Conservation (phyloP, 2,113 vertebrate genomes). For the Muntiacus reevesi region DNA sequence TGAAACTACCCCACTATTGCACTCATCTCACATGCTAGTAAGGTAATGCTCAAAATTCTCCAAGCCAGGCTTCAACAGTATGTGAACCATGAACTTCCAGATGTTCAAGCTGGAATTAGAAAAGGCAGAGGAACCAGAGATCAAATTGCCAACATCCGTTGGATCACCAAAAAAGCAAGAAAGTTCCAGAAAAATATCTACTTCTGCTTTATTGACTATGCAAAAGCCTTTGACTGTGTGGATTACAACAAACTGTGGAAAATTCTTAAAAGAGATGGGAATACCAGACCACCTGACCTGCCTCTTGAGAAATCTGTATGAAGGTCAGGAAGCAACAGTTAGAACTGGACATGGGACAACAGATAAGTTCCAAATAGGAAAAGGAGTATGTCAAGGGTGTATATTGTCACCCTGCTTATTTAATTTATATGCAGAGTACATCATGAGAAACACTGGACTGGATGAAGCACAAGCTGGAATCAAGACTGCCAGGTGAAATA, state of each 20-base stretch:
- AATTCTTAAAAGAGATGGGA: neutral
- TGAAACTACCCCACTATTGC: neutral
- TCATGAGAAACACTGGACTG: neutral
- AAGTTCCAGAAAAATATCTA: neutral
- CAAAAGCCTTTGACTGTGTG: neutral
- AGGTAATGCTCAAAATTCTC: neutral
- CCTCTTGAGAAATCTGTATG: neutral
- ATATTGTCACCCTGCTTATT: neutral
- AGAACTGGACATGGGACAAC: neutral
- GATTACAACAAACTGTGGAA: neutral
- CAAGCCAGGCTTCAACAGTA: neutral
- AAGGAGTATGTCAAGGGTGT: neutral
- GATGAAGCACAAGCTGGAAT: neutral
- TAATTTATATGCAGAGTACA: neutral
- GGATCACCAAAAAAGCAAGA: neutral
- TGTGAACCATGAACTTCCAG: neutral
- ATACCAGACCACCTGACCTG: neutral
- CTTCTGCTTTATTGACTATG: neutral
- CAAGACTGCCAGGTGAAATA: neutral
- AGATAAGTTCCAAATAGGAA: neutral
- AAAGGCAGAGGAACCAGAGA: neutral
- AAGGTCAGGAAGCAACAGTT: neutral
- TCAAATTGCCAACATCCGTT: neutral
- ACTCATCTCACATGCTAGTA: rapidly evolving
- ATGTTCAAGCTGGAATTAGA: neutral